phyloP scores from a whole-genome alignment of 1,140 invertebrate species.

The Steinernema khuongi region DNA sequence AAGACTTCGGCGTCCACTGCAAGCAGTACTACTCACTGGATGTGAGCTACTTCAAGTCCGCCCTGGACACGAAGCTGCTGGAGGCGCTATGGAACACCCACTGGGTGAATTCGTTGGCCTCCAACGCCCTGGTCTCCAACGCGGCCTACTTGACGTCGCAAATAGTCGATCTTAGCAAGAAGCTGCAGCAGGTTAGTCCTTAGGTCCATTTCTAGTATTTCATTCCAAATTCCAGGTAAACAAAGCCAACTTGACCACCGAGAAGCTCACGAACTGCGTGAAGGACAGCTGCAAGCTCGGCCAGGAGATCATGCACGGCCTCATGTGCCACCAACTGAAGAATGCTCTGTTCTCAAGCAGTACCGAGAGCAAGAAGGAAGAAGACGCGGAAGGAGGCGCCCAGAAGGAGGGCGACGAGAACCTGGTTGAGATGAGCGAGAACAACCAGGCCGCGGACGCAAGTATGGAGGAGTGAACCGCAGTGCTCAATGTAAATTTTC shows the following conservation, averaged over 20 bases:
- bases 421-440: not conserved
- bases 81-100: conserved; percentile 99
- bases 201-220: not conserved
- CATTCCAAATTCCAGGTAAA: too few relatives aligned
- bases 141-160: conserved; percentile 31
- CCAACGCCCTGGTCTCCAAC: conserved; percentile 34
- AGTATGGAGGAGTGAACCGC: not conserved
- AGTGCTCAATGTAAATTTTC: too few relatives aligned
- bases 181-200: conserved; percentile 18
- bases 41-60: conserved; percentile 95
- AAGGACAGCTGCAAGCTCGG: not conserved
- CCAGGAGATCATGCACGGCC: not conserved
- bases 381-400: not conserved
- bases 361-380: not conserved
- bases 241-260: not conserved
- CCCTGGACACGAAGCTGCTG: conserved; percentile 79
- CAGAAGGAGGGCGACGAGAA: not conserved
- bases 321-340: not conserved
- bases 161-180: conserved; percentile 31
- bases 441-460: not conserved
- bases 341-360: not conserved
- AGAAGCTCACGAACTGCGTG: not conserved
- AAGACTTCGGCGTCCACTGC: conserved; percentile 99
- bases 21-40: conserved; percentile 98
- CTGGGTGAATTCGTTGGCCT: conserved; percentile 86